A percentile compares a stretch with the other conserved stretches of the same genome.
Conservation (phyloP, 2,113 vertebrate genomes). For the Otis tarda region DNA sequence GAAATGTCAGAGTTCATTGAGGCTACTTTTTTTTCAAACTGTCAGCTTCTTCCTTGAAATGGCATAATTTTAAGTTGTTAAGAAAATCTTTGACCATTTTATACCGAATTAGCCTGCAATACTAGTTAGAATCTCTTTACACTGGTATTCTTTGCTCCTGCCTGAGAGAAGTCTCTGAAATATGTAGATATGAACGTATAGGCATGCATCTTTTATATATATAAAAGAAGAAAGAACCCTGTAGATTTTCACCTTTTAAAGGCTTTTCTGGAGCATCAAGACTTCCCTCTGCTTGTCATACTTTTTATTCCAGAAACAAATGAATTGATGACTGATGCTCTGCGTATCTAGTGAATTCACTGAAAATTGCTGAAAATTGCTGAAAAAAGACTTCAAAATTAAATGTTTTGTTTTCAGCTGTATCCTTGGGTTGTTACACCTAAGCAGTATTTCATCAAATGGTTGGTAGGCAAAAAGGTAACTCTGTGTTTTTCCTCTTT, state of each 20-base stretch:
- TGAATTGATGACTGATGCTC: constrained; percentile 22
- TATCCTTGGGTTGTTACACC: background rate
- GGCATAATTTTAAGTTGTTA: background rate
- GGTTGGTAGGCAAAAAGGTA: background rate
- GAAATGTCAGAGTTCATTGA: background rate
- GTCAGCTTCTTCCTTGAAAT: background rate
- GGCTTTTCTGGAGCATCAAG: background rate
- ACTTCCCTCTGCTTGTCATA: constrained; percentile 3
- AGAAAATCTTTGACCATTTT: constrained; percentile 11
- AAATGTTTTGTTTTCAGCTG: constrained; percentile 2
- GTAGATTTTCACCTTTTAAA: background rate
- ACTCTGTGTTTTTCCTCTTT: background rate
- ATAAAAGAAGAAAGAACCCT: background rate
- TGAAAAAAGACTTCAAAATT: background rate
- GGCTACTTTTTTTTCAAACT: background rate
- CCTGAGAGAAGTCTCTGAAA: background rate
- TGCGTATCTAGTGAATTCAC: background rate
- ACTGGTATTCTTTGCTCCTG: background rate
- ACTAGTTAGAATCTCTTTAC: background rate
- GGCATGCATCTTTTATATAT: background rate
- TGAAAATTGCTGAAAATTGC: constrained; percentile 11
- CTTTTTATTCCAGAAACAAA: constrained; percentile 16
- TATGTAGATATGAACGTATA: background rate
- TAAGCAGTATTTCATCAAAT: background rate
- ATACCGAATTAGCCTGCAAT: background rate